Evolutionary conservation across 1,140 invertebrate genomes (phyloP).

Genomic region (Bemisia tabaci): DNA sequence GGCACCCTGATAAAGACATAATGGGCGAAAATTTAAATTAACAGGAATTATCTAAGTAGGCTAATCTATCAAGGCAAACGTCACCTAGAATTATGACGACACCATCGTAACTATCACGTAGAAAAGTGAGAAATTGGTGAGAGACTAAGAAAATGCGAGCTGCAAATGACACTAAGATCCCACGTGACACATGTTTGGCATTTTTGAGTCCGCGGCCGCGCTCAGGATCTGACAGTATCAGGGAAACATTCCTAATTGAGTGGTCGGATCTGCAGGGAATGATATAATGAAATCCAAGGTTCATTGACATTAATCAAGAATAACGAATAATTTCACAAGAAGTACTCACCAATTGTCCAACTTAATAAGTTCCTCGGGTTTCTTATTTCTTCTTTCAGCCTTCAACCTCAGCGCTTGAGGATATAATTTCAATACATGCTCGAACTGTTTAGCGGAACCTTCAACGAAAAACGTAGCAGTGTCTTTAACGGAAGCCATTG

Average conservation of each 20-base stretch:
- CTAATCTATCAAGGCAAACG: constrained; percentile 20
- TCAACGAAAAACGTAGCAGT: constrained; percentile 80
- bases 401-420: constrained; percentile 73
- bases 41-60: no score
- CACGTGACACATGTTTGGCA: constrained; percentile 29
- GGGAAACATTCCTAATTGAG: constrained; percentile 20
- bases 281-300: constrained; percentile 28
- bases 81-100: constrained; percentile 24
- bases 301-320: constrained; percentile 32
- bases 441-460: constrained; percentile 71
- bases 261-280: constrained; percentile 26
- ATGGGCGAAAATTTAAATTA: no score
- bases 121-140: no score
- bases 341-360: constrained; percentile 80
- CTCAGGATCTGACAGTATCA: constrained; percentile 22
- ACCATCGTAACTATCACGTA: constrained; percentile 12
- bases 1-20: no score
- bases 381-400: constrained; percentile 74
- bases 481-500: constrained; percentile 68
- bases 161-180: constrained; percentile 20
- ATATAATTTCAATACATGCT: constrained; percentile 75
- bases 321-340: constrained; percentile 8
- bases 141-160: no score
- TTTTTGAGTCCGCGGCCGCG: constrained; percentile 23
- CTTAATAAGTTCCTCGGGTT: constrained; percentile 83